A percentile compares a stretch with the other conserved stretches of the same genome.
phyloP scores from a whole-genome alignment of 2,113 vertebrate species.

The Zosterops lateralis region DNA sequence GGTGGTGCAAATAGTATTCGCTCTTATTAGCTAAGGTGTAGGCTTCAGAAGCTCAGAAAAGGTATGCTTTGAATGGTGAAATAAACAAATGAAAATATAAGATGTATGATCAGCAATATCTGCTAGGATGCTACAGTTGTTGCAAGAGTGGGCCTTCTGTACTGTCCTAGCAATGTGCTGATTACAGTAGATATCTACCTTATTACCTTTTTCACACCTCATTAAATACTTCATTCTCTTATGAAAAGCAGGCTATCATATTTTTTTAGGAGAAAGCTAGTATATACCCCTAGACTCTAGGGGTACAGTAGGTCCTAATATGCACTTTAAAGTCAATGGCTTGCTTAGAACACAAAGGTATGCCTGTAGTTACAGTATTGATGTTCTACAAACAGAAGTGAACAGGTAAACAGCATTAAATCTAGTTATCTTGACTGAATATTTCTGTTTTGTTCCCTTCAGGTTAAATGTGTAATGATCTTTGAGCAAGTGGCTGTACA shows the following conservation, averaged over 20 bases:
- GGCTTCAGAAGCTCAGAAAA: not conserved
- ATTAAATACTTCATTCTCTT: not conserved
- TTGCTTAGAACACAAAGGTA: not conserved
- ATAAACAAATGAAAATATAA: not conserved
- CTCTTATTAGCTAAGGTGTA: not conserved
- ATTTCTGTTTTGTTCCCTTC: not conserved
- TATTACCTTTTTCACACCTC: not conserved
- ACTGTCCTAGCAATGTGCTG: not conserved
- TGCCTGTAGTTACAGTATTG: not conserved
- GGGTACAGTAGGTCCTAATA: not conserved
- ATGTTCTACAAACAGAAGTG: not conserved
- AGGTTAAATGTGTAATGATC: constrained; percentile 3
- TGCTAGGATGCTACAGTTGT: not conserved
- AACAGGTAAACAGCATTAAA: not conserved
- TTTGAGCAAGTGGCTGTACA: not conserved
- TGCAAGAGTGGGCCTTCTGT: not conserved
- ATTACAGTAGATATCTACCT: not conserved
- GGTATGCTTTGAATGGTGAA: not conserved
- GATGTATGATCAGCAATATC: not conserved
- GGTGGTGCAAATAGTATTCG: not conserved
- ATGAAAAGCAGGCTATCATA: not conserved
- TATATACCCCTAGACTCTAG: not conserved
- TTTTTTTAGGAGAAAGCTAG: not conserved
- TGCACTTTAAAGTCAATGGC: not conserved
- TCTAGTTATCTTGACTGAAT: not conserved